Conservation (phyloP, 2,888 invertebrate genomes). For the Cheilosia variabilis region DNA sequence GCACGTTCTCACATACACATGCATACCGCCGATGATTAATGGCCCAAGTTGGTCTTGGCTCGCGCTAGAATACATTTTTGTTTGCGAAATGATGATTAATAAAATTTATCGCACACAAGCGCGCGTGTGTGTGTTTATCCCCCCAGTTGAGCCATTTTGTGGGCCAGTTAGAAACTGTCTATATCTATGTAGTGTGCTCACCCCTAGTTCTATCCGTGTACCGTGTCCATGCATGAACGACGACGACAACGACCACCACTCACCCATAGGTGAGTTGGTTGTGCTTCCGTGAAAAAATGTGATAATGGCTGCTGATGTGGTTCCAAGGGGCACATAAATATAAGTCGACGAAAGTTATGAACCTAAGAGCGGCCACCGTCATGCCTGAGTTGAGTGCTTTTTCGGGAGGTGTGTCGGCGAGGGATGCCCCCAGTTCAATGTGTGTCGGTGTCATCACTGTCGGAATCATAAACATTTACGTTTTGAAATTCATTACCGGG, state of each 20-base stretch:
- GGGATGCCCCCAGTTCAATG: constrained; percentile 20
- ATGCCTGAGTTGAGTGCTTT: constrained; percentile 21
- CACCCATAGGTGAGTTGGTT: constrained; percentile 49
- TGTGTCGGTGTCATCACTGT: constrained; percentile 36
- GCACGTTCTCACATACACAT: constrained; percentile 46
- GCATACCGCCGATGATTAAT: constrained; percentile 62
- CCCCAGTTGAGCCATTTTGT: constrained; percentile 18
- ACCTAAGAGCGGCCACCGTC: constrained; percentile 11
- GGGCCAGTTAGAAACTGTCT: constrained; percentile 32
- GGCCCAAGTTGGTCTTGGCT: constrained; percentile 67
- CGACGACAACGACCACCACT: background rate
- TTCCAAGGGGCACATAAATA: constrained; percentile 71
- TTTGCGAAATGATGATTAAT: constrained; percentile 74
- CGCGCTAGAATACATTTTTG: constrained; percentile 64
- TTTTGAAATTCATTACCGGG: constrained; percentile 53
- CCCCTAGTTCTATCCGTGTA: background rate
- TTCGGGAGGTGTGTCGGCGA: background rate
- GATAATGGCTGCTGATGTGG: constrained; percentile 68
- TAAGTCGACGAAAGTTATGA: constrained; percentile 53
- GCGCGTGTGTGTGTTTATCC: constrained; percentile 16
- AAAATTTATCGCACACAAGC: constrained; percentile 61
- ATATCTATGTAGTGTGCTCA: constrained; percentile 6
- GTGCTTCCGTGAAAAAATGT: constrained; percentile 58
- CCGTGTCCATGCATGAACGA: constrained; percentile 1
- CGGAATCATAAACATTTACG: constrained; percentile 27